Percentiles rank a stretch among this genome's conserved stretches.
Evolutionary conservation across 2,113 vertebrate genomes (phyloP).

Genomic region (Nanorana parkeri): DNA sequence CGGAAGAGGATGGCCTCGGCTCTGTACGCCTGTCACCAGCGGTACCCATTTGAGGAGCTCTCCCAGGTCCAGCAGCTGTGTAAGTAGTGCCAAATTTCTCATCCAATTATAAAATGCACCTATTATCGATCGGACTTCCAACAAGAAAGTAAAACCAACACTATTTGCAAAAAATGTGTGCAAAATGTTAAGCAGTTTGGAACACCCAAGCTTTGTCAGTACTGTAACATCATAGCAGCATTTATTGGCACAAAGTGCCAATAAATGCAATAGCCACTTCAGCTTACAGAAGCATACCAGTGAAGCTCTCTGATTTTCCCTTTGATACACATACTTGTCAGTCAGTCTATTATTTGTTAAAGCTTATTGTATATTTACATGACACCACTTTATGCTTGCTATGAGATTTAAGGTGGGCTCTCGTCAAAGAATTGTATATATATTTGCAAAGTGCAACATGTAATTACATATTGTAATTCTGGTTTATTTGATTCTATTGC

Average conservation of each 20-base stretch:
- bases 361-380: no score
- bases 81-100: constrained; percentile 97
- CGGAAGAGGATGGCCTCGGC: constrained; percentile 83
- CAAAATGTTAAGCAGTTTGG: constrained; percentile 98
- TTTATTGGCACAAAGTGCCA: constrained; percentile 98
- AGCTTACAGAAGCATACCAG: no score
- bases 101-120: constrained; percentile 96
- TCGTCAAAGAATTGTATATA: no score
- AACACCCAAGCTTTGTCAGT: constrained; percentile 97
- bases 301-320: no score
- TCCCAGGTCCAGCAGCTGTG: constrained; percentile 96
- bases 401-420: no score
- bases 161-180: constrained; percentile 98
- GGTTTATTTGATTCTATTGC: no score
- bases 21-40: constrained; percentile 94
- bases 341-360: no score
- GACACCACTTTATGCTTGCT: no score
- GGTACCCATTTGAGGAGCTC: constrained; percentile 95
- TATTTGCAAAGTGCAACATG: no score
- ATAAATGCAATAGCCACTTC: no score
- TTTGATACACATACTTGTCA: no score
- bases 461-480: no score
- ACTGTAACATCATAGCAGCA: constrained; percentile 98
- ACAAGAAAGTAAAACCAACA: constrained; percentile 98
- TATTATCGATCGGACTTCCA: constrained; percentile 97